Evolutionary conservation across 2,888 invertebrate genomes (phyloP), one percentile per base, ranked within the genome.

Genomic region (Phaedon cochleariae): DNA sequence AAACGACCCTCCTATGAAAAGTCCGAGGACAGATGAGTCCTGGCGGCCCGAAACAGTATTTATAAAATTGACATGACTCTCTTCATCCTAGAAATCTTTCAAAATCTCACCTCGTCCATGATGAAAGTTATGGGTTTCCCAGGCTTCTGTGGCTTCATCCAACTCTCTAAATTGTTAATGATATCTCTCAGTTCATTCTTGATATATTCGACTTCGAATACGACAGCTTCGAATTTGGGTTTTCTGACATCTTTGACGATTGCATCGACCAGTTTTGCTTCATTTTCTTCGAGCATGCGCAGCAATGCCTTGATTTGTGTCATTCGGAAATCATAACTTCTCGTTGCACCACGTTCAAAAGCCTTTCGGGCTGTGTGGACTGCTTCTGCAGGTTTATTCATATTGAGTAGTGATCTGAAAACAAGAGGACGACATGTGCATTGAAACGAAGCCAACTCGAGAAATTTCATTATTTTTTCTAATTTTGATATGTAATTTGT

Each of bases 341-440:
- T 89, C n/a, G 96, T 96, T 74, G 90, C 89, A 12, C 96, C 96
- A 64, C 89, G 88, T 67, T 87, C 87, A 84, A 91, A 97, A 0
- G 93, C 89, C 74, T 89, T 87, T 26, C 93, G 45, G n/a, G 45
- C 57, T 26, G 26, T 45, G 18, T 17, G 12, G 20, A 57, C 57
- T 1, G 26, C 22, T 57, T 57, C 57, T 0, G 22, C 22, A 26
- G 57, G 57, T 2, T 37, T 55, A 1, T 21, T 17, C 57, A 57
- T 57, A 0, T 26, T 17, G n/a, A n/a, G n/a, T 20, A 57, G 21
- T 18, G 1, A 9, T 7, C 57, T 57, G 37, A 0, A 57, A 45
- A 22, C 3, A 54, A 15, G n/a, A 20, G n/a, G 3, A 15, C 4
- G 45, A 45, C 4, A 29, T 29, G 29, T 6, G 29, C 4, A n/a